Evolutionary conservation across 2,113 vertebrate species (phyloP), one percentile per base, ranked within the genome.

Genomic region (Notarius quadriscutis): DNA sequence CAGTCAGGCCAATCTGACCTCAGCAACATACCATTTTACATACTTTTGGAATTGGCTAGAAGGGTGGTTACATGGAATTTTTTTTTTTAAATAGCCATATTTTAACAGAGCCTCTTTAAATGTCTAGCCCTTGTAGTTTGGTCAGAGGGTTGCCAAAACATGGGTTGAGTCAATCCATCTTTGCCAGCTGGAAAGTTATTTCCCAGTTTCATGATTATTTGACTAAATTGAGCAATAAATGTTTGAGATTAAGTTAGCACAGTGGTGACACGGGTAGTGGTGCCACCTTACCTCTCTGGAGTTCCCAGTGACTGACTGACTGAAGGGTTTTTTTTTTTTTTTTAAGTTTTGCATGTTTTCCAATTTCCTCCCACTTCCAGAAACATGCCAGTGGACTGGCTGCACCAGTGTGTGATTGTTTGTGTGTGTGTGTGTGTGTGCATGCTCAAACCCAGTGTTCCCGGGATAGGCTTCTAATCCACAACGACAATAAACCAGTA

Each of bases 11-110:
- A 7, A 53, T 27, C 57, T 67, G 50, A 75, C 60, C 60, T 84
- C 82, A 81, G n/a, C 84, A 17, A 51, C 75, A 67, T 67, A 30
- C 9, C 84, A 86, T 60, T 79, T 86, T 22, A 67, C 74, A 79
- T 53, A 79, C 74, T 67, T 79, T n/a, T 22, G n/a, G n/a, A 62
- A 34, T 5, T 55, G 30, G 15, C 48, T 34, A 78, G n/a, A 30
- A 53, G 15, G 9, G 55, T 57, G 75, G n/a, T 8, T 53, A 86
- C 48, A 80, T n/a, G 60, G 9, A 72, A 25, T 60, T 15, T 6
- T 34, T 2, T 22, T 57, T 57, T 79, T 60, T 60, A 6, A 22
- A 81, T 34, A 41, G 30, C 5, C 34, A 0, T 55, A 12, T 17
- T 55, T 78, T 10, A 78, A 78, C 51, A 78, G 12, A 55, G 75